A percentile compares a stretch with the other conserved stretches of the same genome.
phyloP scores from a whole-genome alignment of 2,113 vertebrate genomes.

The Gallinago media region DNA sequence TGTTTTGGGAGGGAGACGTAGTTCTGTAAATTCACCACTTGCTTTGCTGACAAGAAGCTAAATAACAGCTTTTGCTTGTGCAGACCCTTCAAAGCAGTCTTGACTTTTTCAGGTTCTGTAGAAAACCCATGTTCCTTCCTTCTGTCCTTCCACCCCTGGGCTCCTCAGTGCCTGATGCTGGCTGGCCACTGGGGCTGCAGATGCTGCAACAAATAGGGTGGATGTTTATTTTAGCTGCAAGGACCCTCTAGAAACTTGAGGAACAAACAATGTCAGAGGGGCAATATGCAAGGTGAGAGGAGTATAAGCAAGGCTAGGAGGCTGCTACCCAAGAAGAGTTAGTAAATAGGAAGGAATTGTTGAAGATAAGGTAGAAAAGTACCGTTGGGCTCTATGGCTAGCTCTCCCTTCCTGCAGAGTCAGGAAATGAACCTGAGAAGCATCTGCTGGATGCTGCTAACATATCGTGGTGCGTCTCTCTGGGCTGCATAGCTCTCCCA shows the following conservation, averaged over 20 bases:
- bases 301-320: neutral
- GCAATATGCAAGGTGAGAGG: neutral
- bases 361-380: neutral
- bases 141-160: neutral
- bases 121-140: neutral
- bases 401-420: neutral
- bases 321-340: neutral
- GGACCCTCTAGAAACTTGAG: neutral
- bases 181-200: neutral
- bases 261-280: neutral
- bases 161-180: neutral
- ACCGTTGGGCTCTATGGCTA: neutral
- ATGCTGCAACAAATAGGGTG: neutral
- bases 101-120: neutral
- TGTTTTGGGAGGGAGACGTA: neutral
- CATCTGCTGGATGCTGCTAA: neutral
- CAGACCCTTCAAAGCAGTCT: neutral
- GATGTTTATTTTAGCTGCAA: neutral
- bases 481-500: neutral
- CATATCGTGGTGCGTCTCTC: neutral
- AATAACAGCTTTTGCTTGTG: neutral
- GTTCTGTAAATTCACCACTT: neutral
- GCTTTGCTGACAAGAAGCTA: neutral
- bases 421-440: neutral
- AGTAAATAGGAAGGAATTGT: neutral